These are phyloP conservation scores for Andrena flavipes DNA, from an alignment of 2,888 invertebrate genomes.

Conservation along the genomic window DNA sequence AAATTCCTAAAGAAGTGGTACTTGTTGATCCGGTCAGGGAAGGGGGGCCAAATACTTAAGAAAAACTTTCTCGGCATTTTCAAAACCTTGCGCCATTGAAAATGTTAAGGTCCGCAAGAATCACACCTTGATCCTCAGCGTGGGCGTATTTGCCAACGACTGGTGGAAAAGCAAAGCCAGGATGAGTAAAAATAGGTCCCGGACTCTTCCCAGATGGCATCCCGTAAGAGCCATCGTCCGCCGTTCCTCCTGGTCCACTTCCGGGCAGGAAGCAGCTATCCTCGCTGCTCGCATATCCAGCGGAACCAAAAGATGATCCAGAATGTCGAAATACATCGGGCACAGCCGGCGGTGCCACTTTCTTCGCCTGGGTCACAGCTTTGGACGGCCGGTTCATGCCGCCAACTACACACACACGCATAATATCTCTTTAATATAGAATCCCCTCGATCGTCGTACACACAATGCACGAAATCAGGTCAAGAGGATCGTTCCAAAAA, in stretches of 20 bases:
- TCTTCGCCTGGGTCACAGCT: constrained; percentile 94
- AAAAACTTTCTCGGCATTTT: no score
- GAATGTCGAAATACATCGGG: constrained; percentile 93
- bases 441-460: not conserved
- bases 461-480: not conserved
- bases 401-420: constrained; percentile 88
- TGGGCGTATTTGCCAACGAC: constrained; percentile 83
- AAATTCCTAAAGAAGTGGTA: no score
- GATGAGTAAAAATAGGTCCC: constrained; percentile 88
- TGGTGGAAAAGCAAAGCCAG: constrained; percentile 92
- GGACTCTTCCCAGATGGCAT: constrained; percentile 88
- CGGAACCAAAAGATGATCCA: constrained; percentile 92
- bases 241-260: constrained; percentile 77
- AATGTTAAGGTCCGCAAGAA: constrained; percentile 7
- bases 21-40: no score
- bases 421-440: constrained; percentile 13
- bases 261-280: constrained; percentile 88
- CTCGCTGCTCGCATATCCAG: constrained; percentile 92
- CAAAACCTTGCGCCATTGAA: no score
- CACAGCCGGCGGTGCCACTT: constrained; percentile 95
- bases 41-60: no score
- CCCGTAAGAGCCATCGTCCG: constrained; percentile 84
- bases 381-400: constrained; percentile 95
- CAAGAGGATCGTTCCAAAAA: no score
- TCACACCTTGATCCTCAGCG: constrained; percentile 86